Base-by-base conservation (phyloP, 1,140 invertebrate species). In the Philotrypesis tridentata region DNA sequence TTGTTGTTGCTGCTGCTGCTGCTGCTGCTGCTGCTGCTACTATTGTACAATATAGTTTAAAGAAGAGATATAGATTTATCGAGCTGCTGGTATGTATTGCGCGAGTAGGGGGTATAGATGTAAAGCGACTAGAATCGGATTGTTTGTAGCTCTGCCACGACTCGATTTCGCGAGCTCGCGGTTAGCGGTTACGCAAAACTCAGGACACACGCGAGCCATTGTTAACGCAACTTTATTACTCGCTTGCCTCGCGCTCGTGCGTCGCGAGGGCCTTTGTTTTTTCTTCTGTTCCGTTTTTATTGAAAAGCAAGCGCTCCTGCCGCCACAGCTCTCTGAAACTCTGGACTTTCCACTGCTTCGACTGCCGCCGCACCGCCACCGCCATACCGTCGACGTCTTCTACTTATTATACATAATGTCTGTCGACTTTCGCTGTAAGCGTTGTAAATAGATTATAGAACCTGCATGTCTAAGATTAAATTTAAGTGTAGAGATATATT, bases 171-270 rank as follows among this genome's bases (percentile, higher is more conserved):
- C 7, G 61, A 65, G 61, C 23, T 65, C 8, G 23, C 61, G 1
- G n/a, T n/a, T n/a, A n/a, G n/a, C 6, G 6, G 73, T 82, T 82
- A 77, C 80, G 80, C 80, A 82, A 82, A 82, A 23, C 60, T 67
- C 60, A 25, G 29, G 74, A 65, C 67, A 21, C 84, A 86, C 82
- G 84, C 84, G 67, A 85, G 71, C 82, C 33, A 86, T 83, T 85
- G 82, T 85, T 48, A 74, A 79, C 40, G 21, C 70, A 72, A 80
- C 75, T 82, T 81, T 68, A 75, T 85, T 83, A 74, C 48, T 71
- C 79, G 80, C 33, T 14, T 23, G 27, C n/a, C 11, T n/a, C 72
- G 21, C n/a, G 65, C 33, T n/a, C n/a, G n/a, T 23, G 27, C n/a
- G 2, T n/a, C 72, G 21, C n/a, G 65, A 25, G n/a, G 72, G 72